phyloP scores from a whole-genome alignment of 2,888 invertebrate species.

The Ptilodon capucinus region DNA sequence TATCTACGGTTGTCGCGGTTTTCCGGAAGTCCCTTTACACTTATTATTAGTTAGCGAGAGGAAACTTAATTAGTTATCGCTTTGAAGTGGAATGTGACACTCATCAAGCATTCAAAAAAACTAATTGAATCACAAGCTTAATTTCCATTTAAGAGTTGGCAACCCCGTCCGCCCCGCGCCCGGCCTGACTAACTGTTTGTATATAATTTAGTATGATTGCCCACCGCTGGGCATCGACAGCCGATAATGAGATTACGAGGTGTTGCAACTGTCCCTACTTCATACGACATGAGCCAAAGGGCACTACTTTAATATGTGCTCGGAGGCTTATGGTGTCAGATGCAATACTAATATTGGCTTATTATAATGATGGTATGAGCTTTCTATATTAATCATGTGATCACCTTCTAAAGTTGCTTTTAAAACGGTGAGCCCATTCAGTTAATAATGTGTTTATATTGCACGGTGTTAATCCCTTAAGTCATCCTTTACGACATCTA shows the following conservation, averaged over 20 bases:
- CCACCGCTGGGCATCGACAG: constrained; percentile 17
- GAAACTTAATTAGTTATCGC: too few species aligned
- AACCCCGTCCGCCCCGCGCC: neutral
- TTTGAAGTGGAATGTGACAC: too few species aligned
- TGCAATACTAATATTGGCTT: neutral
- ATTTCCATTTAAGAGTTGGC: neutral
- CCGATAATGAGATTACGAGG: constrained; percentile 25
- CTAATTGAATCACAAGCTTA: neutral
- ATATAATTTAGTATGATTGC: constrained; percentile 28
- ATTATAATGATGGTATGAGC: neutral
- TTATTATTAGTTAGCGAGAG: too few species aligned
- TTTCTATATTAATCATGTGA: neutral
- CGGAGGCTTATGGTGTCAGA: neutral
- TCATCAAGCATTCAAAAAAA: too few species aligned
- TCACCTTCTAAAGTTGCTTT: too few species aligned
- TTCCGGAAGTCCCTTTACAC: too few species aligned
- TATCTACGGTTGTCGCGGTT: too few species aligned
- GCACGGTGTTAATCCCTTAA: too few species aligned
- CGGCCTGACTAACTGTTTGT: constrained; percentile 19
- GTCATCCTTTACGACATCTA: too few species aligned
- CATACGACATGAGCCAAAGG: neutral
- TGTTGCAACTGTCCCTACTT: neutral
- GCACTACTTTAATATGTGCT: too few species aligned
- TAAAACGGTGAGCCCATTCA: too few species aligned
- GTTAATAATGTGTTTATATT: too few species aligned